Evolutionary conservation across 2,113 vertebrate genomes (phyloP).

Genomic region (Gambusia holbrooki): DNA sequence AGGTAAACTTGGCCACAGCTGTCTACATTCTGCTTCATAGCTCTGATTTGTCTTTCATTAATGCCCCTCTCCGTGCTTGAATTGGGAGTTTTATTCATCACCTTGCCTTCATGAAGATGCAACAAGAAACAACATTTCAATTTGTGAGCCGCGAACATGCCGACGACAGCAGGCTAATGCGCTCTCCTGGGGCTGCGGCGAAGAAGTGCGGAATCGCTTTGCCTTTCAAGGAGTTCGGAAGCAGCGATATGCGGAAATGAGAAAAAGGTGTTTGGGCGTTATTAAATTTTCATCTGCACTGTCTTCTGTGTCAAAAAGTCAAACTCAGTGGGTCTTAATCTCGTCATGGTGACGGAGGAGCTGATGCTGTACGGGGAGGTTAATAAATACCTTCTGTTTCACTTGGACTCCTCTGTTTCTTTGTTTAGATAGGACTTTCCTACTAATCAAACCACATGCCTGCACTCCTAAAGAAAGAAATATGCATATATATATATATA

Average conservation of each 20-base stretch:
- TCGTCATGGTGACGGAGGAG: not conserved
- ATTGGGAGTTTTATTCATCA: conserved; percentile 20
- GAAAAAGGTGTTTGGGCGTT: not conserved
- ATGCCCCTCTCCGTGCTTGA: not conserved
- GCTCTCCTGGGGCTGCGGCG: not conserved
- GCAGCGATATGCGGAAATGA: not conserved
- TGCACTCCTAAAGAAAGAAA: not conserved
- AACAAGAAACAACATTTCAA: conserved; percentile 46
- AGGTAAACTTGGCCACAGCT: no score
- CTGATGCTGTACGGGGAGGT: not conserved
- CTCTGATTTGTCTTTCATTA: not conserved
- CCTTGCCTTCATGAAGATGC: conserved; percentile 13
- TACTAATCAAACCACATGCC: conserved; percentile 22
- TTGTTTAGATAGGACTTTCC: not conserved
- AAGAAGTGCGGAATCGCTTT: conserved; percentile 16
- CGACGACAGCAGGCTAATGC: conserved; percentile 28
- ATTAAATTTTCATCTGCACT: not conserved
- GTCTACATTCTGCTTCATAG: not conserved
- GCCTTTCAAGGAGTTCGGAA: conserved; percentile 24
- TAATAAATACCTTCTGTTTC: no score
- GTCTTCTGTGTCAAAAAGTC: not conserved
- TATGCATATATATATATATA: no score
- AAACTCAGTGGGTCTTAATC: not conserved
- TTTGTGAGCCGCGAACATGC: conserved; percentile 50
- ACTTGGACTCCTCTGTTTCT: no score